phyloP scores from a whole-genome alignment of 2,113 vertebrate species.

The Datnioides undecimradiatus region DNA sequence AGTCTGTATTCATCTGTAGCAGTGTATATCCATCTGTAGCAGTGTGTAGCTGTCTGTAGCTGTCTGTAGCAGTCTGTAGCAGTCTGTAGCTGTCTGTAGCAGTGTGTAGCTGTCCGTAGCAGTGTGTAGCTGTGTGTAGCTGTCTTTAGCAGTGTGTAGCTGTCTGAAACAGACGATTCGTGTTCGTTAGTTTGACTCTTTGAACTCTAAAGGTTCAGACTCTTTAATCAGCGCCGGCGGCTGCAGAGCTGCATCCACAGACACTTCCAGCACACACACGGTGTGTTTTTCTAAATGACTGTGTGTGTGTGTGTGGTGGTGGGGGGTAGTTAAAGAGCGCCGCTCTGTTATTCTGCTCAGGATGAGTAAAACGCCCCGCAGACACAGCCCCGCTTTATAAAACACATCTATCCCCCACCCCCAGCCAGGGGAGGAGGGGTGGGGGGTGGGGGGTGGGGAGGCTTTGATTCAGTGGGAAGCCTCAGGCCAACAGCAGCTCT shows the following conservation, averaged over 20 bases:
- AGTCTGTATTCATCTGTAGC: too few relatives aligned
- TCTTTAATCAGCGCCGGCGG: too few relatives aligned
- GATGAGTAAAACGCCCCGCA: conserved; percentile 63
- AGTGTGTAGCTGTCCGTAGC: too few relatives aligned
- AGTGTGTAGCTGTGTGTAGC: too few relatives aligned
- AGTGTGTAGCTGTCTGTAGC: too few relatives aligned
- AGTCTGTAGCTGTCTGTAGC: too few relatives aligned
- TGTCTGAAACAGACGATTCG: too few relatives aligned
- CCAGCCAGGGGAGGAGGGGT: conserved; percentile 57
- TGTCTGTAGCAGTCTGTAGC: too few relatives aligned
- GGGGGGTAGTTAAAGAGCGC: conserved; percentile 42
- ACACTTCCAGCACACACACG: neutral
- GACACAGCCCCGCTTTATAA: conserved; percentile 62
- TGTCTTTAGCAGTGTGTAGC: too few relatives aligned
- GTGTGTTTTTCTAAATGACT: conserved; percentile 61
- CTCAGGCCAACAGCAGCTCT: conserved; percentile 47
- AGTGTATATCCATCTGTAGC: too few relatives aligned
- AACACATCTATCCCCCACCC: conserved; percentile 63
- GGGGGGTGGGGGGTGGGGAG: conserved; percentile 29
- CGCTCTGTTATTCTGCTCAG: conserved; percentile 58
- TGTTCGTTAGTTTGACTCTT: neutral
- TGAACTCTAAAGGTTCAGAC: too few relatives aligned
- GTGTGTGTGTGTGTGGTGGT: conserved; percentile 29
- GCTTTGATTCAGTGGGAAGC: conserved; percentile 67
- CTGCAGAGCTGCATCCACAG: neutral